Evolutionary conservation across 2,888 invertebrate genomes (phyloP), one percentile per base, ranked within the genome.

Genomic region (Scaptomyza polygonia): DNA sequence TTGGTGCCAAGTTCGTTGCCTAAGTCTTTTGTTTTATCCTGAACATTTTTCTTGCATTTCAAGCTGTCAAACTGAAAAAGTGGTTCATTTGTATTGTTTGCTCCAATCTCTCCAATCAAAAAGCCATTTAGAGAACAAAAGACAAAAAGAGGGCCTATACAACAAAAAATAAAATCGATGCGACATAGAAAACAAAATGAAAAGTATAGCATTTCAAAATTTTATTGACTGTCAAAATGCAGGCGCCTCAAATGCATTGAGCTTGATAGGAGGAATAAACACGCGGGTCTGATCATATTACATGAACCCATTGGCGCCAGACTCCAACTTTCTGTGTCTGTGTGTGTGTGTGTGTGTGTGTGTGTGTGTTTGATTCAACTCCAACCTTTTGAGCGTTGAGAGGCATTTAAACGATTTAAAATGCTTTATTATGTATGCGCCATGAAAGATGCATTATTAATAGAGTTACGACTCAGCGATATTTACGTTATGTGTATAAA

Each of bases 151-250:
- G 54, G 43, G 42, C 51, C 63, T 14, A 8, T 14, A 39, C 39
- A 14, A 14, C 14, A 5, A 34, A n/a, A n/a, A 72, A 71, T 63
- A 78, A 82, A 79, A 75, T 75, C 74, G 74, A 80, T 74, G 69
- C 67, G 53, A 86, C 72, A 74, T 56, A 49, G 68, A 69, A 73
- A 72, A 65, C 61, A 55, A 57, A 52, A 65, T 51, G 61, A 71
- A 75, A 86, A 88, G 89, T 88, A 88, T 87, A 88, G 78, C 86
- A 86, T 87, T 87, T 87, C 89, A 88, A 86, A 88, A 72, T 82
- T 88, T 86, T 87, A 88, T 86, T 86, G 82, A 79, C 84, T 88
- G 88, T 88, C 89, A 87, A 87, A 88, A 87, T 79, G 73, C 73
- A 78, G 84, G 86, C 84, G 78, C 78, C 76, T 64, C 39, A 62